These are phyloP conservation scores for Platyrinchus mystaceus DNA, from an alignment of 2,797 vertebrate genomes.

Conservation along the genomic window DNA sequence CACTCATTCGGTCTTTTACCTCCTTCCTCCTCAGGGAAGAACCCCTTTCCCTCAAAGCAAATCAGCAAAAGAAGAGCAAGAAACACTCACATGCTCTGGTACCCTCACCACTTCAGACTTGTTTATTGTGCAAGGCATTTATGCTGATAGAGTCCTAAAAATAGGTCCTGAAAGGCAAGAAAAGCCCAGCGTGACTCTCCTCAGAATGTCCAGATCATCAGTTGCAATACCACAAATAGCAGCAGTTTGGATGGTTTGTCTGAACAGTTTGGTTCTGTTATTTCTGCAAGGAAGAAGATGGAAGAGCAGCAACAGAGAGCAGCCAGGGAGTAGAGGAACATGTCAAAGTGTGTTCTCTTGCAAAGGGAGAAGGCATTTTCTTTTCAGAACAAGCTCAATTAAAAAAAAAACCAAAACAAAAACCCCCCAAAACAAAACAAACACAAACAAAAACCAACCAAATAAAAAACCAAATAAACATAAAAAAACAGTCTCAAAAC, in stretches of 20 bases:
- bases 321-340: neutral
- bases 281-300: neutral
- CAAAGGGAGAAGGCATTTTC: neutral
- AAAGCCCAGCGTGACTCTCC: neutral
- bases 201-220: neutral
- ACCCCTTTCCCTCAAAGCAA: neutral
- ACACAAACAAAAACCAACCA: neutral
- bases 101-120: neutral
- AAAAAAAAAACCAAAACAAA: neutral
- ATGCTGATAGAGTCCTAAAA: neutral
- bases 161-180: neutral
- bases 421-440: too few relatives aligned
- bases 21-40: neutral
- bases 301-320: neutral
- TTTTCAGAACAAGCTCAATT: neutral
- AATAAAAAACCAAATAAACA: too few relatives aligned
- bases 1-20: neutral
- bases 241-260: neutral
- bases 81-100: neutral
- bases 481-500: neutral
- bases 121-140: neutral
- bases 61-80: neutral
- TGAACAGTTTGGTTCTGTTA: neutral
- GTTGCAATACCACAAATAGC: neutral
- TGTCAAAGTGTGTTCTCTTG: accelerated